Evolutionary conservation across 37 sponge, comb jelly and placozoan genomes (phyloP).

Genomic region (Amphimedon queenslandica): DNA sequence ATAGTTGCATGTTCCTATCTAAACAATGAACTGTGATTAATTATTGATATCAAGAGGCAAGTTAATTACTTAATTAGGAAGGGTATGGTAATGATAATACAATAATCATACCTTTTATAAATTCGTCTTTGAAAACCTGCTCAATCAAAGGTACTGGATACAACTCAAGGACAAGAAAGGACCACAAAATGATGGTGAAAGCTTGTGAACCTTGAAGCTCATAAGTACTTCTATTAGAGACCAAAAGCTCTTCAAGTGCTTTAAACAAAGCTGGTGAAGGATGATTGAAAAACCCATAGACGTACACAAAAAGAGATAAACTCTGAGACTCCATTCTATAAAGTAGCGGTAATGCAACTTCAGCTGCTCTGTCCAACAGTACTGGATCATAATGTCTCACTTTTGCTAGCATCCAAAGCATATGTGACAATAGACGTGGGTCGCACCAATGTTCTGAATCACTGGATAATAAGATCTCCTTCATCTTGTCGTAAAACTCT

Average conservation of each 20-base stretch:
- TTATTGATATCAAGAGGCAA: too few species aligned
- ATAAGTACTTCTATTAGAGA: conserved; percentile 10
- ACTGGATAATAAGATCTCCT: not conserved
- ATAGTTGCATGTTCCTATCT: too few species aligned
- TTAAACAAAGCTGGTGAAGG: conserved; percentile 2
- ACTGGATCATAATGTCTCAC: conserved; percentile 12
- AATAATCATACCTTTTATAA: too few species aligned
- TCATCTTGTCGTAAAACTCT: not conserved
- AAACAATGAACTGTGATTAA: too few species aligned
- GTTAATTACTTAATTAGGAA: too few species aligned
- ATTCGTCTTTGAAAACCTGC: not conserved
- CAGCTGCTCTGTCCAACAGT: conserved; percentile 16
- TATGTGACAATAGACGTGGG: conserved; percentile 11
- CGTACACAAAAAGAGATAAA: conserved; percentile 22
- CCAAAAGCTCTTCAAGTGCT: not conserved
- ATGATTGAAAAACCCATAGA: conserved; percentile 29
- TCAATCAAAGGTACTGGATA: conserved; percentile 17
- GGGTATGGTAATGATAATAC: too few species aligned
- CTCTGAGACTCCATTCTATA: conserved; percentile 19
- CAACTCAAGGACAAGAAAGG: conserved; percentile 11
- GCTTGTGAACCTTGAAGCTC: not conserved
- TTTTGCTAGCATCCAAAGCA: conserved; percentile 9
- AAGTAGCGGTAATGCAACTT: conserved; percentile 2
- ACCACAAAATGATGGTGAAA: conserved; percentile 16
- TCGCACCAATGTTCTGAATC: not conserved